Base-by-base conservation (phyloP, 2,888 invertebrate genomes). In the Pandemis corylana region DNA sequence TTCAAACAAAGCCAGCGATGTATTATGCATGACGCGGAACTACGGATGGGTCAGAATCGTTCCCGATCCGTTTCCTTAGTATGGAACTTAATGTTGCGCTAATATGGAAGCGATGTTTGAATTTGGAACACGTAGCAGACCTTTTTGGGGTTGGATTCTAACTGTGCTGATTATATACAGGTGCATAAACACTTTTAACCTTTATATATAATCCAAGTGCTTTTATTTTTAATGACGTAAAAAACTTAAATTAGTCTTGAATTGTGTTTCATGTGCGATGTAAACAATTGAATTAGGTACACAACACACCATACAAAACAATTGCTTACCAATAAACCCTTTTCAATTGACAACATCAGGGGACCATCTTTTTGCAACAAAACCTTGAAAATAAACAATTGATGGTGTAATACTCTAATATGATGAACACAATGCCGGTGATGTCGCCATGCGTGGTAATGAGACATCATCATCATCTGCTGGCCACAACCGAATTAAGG, bases 11-110 rank as follows among this genome's bases (percentile, higher is more conserved):
- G 80, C 79, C 77, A 75, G 78, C 79, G 78, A 78, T 81, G 80
- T 78, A 71, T 66, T 42, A 67, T 36, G 59, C 53, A 59, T 13
- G 5, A 10, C 12, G 49, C 36, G 51, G 44, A 61, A 15, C 10
- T 36, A 13, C 63, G 44, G 13, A 15, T 12, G 51, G 20, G 84
- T 88, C 86, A 84, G 87, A 78, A 90, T 89, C 86, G 88, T 89
- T 87, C 87, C 87, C 81, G 84, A 85, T 87, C 86, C 87, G 87
- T 89, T 91, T 92, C 91, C 91, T 92, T 90, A 89, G 85, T 44
- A 28, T 81, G 84, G 84, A 85, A 84, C 78, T 86, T 88, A 83
- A 84, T 88, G 85, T 84, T 82, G 80, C 76, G 83, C 90, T 86
- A 86, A 89, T 90, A 91, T 85, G 88, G 90, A 81, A 77, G 68